phyloP scores from a whole-genome alignment of 2,888 invertebrate genomes.

The Philaethria dido region DNA sequence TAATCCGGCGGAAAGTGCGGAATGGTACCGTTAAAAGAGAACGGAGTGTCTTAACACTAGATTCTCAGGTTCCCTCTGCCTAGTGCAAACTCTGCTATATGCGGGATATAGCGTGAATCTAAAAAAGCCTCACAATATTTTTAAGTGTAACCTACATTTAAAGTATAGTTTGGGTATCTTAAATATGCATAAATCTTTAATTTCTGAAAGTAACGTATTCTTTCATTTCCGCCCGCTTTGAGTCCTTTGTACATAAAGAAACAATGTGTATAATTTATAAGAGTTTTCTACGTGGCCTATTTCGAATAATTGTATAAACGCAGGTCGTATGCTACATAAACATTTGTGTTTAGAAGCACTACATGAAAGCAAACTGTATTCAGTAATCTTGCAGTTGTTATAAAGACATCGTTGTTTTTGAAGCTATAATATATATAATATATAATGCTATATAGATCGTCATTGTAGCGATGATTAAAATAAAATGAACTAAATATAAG shows the following conservation, averaged over 20 bases:
- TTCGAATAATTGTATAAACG: constrained; percentile 14
- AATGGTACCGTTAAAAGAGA: too few relatives aligned
- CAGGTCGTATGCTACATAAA: not conserved
- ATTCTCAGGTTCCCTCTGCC: too few relatives aligned
- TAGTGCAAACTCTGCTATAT: too few relatives aligned
- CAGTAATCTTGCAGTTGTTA: constrained; percentile 4
- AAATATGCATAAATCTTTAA: constrained; percentile 1
- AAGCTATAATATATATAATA: not conserved
- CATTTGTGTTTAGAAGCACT: constrained; percentile 21
- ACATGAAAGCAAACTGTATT: constrained; percentile 6
- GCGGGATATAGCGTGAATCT: too few relatives aligned
- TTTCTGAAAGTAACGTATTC: constrained; percentile 6
- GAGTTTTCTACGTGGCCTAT: constrained; percentile 14
- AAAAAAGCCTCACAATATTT: too few relatives aligned
- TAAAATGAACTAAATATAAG: too few relatives aligned
- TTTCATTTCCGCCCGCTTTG: not conserved
- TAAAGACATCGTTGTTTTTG: not conserved
- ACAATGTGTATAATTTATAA: not conserved
- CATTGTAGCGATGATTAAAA: not conserved
- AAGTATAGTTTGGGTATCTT: too few relatives aligned
- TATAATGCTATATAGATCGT: too few relatives aligned
- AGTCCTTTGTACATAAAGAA: constrained; percentile 4
- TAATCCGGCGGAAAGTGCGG: too few relatives aligned
- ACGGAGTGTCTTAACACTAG: too few relatives aligned
- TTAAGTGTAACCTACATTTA: too few relatives aligned